These are phyloP conservation scores for Eristalinus aeneus DNA, from an alignment of 2,888 invertebrate species.

Conservation along the genomic window DNA sequence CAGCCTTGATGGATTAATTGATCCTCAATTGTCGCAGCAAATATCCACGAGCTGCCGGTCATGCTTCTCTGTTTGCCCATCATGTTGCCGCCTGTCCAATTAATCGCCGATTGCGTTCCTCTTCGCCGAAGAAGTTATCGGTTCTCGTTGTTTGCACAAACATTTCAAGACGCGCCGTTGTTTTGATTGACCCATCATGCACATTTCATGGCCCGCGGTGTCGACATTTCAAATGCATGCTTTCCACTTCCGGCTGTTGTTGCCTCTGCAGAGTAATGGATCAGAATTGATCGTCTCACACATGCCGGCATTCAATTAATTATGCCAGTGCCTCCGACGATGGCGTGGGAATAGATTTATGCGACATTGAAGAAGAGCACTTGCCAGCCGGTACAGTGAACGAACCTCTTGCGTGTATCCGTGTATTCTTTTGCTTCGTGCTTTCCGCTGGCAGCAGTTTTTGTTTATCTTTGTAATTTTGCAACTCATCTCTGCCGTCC, in stretches of 20 bases:
- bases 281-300: slow-evolving; percentile 45
- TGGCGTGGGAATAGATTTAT: slow-evolving; percentile 50
- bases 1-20: not conserved
- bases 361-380: slow-evolving; percentile 46
- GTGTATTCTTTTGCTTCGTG: not conserved
- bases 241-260: slow-evolving; percentile 39
- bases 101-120: not conserved
- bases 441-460: not conserved
- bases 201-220: slow-evolving; percentile 30
- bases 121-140: not conserved
- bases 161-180: not conserved
- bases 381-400: slow-evolving; percentile 27
- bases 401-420: not conserved
- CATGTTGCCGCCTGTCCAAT: not conserved
- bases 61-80: slow-evolving; percentile 8
- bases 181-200: slow-evolving; percentile 46
- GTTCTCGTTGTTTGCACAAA: not conserved
- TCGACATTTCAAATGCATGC: slow-evolving; percentile 16
- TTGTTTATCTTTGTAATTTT: slow-evolving; percentile 39
- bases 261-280: slow-evolving; percentile 32
- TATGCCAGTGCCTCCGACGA: not conserved
- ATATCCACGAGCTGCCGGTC: slow-evolving; percentile 12
- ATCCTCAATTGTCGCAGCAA: slow-evolving; percentile 1
- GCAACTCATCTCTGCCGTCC: slow-evolving; percentile 33
- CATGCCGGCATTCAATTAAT: slow-evolving; percentile 27